Evolutionary conservation across 2,113 vertebrate species (phyloP), one percentile per base, ranked within the genome.

Genomic region (Mystacornis crossleyi): DNA sequence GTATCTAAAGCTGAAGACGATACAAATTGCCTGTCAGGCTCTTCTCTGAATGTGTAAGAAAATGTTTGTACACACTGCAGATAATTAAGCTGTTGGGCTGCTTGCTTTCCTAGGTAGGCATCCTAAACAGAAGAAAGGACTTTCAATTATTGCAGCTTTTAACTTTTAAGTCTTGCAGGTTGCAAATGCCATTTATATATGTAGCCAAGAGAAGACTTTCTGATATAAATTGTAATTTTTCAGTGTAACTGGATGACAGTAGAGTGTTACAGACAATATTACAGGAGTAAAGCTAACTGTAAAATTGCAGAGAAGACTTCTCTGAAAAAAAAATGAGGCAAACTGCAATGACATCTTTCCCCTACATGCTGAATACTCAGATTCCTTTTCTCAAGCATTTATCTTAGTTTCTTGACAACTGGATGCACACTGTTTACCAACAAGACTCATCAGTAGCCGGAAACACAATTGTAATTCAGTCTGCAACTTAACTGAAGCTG

Each of bases 371-470:
- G 29, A 89, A 61, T 40, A 89, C 51, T 88, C 51, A 62, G 43
- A 67, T 67, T 64, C 4, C n/a, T 55, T 75, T 83, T 80, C 43
- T 90, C 62, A 80, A 90, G 15, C 36, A 51, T 69, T 92, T 65
- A 65, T 83, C 21, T 69, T 50, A 21, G 14, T 79, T 53, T 86
- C 75, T 89, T 53, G 18, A 86, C 16, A 77, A 50, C 18, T 58
- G 74, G 54, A 62, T 18, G 50, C 34, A 81, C 33, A 26, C 31
- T 90, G 83, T 95, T 86, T 94, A 93, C 93, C 80, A 91, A 97
- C 80, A 89, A 42, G 64, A 66, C 51, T 89, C 84, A 93, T 70
- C 20, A 84, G 34, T 81, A 91, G 42, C 38, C 18, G 9, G 45
- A 95, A 95, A 84, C 31, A 72, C 10, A 93, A 58, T 18, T 14